These are phyloP conservation scores for Distichodus sexfasciatus DNA, from an alignment of 2,797 vertebrate species.

Conservation along the genomic window DNA sequence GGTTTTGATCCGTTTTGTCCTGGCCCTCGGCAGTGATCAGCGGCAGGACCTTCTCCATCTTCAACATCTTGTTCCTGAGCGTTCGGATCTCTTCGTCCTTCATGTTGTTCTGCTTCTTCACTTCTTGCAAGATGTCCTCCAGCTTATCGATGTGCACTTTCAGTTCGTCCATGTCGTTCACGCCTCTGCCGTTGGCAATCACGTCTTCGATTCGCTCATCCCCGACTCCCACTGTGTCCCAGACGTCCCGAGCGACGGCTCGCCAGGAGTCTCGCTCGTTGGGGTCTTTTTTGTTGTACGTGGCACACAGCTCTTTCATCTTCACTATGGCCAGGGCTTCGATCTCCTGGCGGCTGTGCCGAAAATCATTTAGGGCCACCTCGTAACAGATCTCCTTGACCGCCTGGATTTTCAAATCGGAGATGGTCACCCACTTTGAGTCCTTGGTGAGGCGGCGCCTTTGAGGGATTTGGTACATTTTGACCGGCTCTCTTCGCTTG, in stretches of 20 bases:
- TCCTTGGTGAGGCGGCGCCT: constrained; percentile 95
- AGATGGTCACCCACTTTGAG: constrained; percentile 98
- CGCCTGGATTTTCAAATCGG: constrained; percentile 98
- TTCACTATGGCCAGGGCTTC: constrained; percentile 98
- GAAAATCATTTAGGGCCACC: constrained; percentile 97
- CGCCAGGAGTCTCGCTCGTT: constrained; percentile 97
- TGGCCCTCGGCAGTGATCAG: constrained; percentile 78
- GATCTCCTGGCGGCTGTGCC: constrained; percentile 96
- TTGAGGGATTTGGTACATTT: constrained; percentile 98
- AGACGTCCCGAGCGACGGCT: constrained; percentile 95
- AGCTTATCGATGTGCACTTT: constrained; percentile 97
- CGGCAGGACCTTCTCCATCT: constrained; percentile 97
- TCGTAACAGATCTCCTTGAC: constrained; percentile 99
- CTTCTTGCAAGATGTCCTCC: constrained; percentile 96
- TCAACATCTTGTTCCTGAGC: constrained; percentile 95
- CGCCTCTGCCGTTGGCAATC: constrained; percentile 74
- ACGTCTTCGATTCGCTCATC: constrained; percentile 93
- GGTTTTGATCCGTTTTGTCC: neutral
- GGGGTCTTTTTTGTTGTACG: constrained; percentile 95
- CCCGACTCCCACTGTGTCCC: constrained; percentile 96
- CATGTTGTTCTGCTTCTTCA: constrained; percentile 97
- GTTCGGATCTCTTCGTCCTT: constrained; percentile 97
- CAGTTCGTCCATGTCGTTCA: constrained; percentile 88
- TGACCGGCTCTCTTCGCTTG: constrained; percentile 92
- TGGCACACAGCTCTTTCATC: constrained; percentile 96